These are phyloP conservation scores for Choreutis nemorana DNA, from an alignment of 2,888 invertebrate genomes.

Conservation along the genomic window DNA sequence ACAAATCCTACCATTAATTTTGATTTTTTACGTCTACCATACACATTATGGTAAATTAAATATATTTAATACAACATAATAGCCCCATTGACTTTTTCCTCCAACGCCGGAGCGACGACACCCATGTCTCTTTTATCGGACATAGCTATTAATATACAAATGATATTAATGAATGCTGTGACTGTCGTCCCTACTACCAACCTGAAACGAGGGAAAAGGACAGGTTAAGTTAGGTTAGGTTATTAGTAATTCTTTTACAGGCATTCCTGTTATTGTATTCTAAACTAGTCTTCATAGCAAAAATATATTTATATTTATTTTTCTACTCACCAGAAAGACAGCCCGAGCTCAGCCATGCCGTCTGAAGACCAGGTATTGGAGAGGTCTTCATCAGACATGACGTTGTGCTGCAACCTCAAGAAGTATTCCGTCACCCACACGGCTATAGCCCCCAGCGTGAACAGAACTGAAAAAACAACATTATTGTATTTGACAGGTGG, in stretches of 20 bases:
- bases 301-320: not conserved
- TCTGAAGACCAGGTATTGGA: constrained; percentile 85
- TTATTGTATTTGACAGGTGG: not conserved
- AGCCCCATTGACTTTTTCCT: constrained; percentile 83
- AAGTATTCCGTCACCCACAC: constrained; percentile 89
- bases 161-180: constrained; percentile 75
- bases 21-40: no score
- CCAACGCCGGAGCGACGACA: constrained; percentile 72
- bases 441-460: constrained; percentile 76
- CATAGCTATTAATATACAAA: constrained; percentile 77
- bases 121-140: constrained; percentile 71
- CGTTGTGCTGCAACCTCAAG: constrained; percentile 80
- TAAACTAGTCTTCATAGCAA: not conserved
- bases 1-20: no score
- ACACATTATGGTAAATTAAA: no score
- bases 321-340: constrained; percentile 82
- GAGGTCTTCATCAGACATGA: constrained; percentile 80
- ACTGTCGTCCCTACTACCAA: constrained; percentile 75
- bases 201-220: no score
- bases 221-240: not conserved
- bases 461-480: constrained; percentile 68
- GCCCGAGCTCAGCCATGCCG: constrained; percentile 81
- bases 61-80: constrained; percentile 83
- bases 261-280: no score
- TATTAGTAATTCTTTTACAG: no score